Conservation (phyloP, 2,797 vertebrate genomes). For the Acanthiza pusilla region DNA sequence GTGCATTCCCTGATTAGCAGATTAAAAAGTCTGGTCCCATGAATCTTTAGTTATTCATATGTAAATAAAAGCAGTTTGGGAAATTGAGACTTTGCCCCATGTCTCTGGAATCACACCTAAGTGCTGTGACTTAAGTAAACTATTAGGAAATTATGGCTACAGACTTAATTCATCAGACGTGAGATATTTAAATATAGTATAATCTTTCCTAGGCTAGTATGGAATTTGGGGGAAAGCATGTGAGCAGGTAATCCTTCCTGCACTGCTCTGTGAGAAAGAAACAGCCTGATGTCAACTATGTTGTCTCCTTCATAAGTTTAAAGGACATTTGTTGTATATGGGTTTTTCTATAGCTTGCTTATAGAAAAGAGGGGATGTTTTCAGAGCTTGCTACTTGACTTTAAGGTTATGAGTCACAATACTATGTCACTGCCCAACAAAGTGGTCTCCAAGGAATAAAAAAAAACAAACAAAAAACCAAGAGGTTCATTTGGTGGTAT, state of each 20-base stretch:
- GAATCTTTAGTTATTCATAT: neutral
- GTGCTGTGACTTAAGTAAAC: neutral
- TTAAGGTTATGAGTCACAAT: neutral
- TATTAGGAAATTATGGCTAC: neutral
- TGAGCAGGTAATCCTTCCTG: neutral
- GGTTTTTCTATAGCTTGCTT: neutral
- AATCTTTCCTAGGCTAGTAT: neutral
- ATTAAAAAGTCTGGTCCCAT: neutral
- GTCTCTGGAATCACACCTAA: neutral
- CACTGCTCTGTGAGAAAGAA: neutral
- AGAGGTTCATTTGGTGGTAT: neutral
- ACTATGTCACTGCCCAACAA: neutral
- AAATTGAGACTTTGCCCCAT: neutral
- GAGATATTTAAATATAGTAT: neutral
- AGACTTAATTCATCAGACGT: neutral
- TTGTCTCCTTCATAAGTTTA: neutral
- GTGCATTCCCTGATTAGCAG: neutral
- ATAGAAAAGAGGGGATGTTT: neutral
- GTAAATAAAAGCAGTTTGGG: neutral
- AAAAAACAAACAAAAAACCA: neutral
- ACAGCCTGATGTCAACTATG: neutral
- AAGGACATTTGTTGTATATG: neutral
- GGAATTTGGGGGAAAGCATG: neutral
- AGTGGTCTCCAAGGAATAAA: neutral
- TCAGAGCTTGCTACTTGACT: neutral